Percentiles rank a stretch among this genome's conserved stretches.
Evolutionary conservation across 2,888 invertebrate genomes (phyloP).

Genomic region (Nephrocerus scutellatus): DNA sequence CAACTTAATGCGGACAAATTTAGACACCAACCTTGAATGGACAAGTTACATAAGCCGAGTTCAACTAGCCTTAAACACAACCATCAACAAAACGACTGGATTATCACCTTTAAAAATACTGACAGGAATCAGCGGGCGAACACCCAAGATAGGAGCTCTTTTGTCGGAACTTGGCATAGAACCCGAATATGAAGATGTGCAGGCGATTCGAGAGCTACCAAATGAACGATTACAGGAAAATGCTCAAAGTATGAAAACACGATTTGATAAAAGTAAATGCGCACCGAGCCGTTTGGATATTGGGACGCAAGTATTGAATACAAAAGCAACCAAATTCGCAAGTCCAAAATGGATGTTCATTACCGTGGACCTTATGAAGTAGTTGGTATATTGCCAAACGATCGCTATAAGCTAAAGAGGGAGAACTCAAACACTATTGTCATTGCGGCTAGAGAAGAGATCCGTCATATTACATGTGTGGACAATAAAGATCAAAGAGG

Average conservation of each 20-base stretch:
- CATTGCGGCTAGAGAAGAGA: slow-evolving; percentile 15
- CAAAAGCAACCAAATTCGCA: slow-evolving; percentile 16
- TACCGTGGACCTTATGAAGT: slow-evolving; percentile 14
- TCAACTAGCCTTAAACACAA: slow-evolving; percentile 18
- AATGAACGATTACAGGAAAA: slow-evolving; percentile 10
- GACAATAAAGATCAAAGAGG: too few relatives aligned
- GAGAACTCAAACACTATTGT: background rate
- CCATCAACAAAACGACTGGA: slow-evolving; percentile 16
- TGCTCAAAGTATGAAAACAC: slow-evolving; percentile 12
- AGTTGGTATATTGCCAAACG: slow-evolving; percentile 10
- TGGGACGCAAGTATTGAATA: slow-evolving; percentile 15
- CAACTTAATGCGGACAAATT: slow-evolving; percentile 14
- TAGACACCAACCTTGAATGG: slow-evolving; percentile 15
- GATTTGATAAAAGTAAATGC: slow-evolving; percentile 15
- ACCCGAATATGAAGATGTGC: slow-evolving; percentile 13
- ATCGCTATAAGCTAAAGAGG: slow-evolving; percentile 12
- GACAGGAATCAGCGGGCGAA: slow-evolving; percentile 9
- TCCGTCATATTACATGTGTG: slow-evolving; percentile 17
- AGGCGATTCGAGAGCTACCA: slow-evolving; percentile 10
- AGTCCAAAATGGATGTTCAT: slow-evolving; percentile 9
- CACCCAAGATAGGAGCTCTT: slow-evolving; percentile 12
- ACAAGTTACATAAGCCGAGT: slow-evolving; percentile 15
- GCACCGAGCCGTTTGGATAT: slow-evolving; percentile 15
- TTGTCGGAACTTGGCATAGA: slow-evolving; percentile 9
- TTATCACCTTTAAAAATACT: slow-evolving; percentile 13